Percentiles rank a stretch among this genome's conserved stretches.
These are phyloP conservation scores for Pelvicachromis taeniatus DNA, from an alignment of 2,113 vertebrate species.

Conservation along the genomic window DNA sequence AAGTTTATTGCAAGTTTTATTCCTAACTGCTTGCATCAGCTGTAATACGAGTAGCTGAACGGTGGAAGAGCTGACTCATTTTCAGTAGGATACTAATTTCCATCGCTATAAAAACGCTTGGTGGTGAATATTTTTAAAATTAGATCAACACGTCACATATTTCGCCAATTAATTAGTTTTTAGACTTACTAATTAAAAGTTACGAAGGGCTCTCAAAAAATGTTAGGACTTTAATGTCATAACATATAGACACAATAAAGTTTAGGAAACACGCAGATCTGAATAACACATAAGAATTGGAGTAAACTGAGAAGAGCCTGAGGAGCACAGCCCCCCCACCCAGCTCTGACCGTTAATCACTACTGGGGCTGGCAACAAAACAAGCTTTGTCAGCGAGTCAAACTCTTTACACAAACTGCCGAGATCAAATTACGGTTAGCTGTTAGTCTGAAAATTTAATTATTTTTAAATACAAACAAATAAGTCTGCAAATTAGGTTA, in stretches of 20 bases:
- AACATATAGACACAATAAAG: background rate
- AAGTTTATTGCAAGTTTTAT: background rate
- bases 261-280: too few species aligned
- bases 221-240: background rate
- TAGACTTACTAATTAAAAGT: background rate
- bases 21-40: background rate
- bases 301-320: background rate
- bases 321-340: background rate
- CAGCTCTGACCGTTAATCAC: slow-evolving; percentile 21
- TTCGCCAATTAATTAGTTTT: background rate
- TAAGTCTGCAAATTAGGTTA: background rate
- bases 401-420: background rate
- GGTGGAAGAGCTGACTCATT: slow-evolving; percentile 7
- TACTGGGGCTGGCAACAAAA: background rate
- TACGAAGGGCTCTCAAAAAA: background rate
- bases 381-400: slow-evolving; percentile 6
- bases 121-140: background rate
- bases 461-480: background rate
- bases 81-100: background rate
- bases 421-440: background rate
- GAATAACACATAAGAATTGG: background rate
- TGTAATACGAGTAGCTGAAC: background rate
- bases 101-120: background rate
- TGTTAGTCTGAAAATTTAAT: background rate
- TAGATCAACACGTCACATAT: background rate